Conservation (phyloP, 2,797 vertebrate species). For the Apogon hyalosoma region DNA sequence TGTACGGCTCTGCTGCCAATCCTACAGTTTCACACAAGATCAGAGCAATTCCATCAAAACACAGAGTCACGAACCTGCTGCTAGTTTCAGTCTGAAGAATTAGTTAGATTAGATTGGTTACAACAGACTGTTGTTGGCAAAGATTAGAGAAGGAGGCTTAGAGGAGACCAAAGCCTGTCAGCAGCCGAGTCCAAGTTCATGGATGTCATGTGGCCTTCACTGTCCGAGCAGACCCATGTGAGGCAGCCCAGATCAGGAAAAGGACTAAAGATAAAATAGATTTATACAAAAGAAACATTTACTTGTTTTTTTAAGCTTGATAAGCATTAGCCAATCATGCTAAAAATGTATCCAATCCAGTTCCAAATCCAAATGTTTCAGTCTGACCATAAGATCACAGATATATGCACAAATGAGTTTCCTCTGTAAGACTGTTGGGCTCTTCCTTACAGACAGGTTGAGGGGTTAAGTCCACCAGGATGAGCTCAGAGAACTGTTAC, state of each 20-base stretch:
- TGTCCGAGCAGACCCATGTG: not conserved
- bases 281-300: too few species aligned
- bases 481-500: too few species aligned
- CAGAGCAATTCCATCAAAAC: slow-evolving; percentile 38
- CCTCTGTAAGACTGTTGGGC: too few species aligned
- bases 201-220: slow-evolving; percentile 30
- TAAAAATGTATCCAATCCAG: too few species aligned
- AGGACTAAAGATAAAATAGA: not conserved
- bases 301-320: too few species aligned
- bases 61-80: slow-evolving; percentile 26
- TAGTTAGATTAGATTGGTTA: slow-evolving; percentile 48
- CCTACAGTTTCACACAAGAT: slow-evolving; percentile 37
- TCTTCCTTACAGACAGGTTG: too few species aligned
- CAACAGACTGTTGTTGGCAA: slow-evolving; percentile 39
- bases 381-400: too few species aligned
- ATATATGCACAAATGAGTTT: too few species aligned
- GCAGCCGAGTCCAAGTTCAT: slow-evolving; percentile 24
- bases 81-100: slow-evolving; percentile 34
- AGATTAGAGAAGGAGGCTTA: slow-evolving; percentile 53
- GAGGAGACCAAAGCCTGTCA: slow-evolving; percentile 37
- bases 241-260: not conserved
- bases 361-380: too few species aligned
- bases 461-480: too few species aligned
- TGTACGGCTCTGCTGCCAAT: slow-evolving; percentile 18
- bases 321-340: too few species aligned